Conservation (phyloP, 2,797 vertebrate species). For the Onychomys leucogaster region DNA sequence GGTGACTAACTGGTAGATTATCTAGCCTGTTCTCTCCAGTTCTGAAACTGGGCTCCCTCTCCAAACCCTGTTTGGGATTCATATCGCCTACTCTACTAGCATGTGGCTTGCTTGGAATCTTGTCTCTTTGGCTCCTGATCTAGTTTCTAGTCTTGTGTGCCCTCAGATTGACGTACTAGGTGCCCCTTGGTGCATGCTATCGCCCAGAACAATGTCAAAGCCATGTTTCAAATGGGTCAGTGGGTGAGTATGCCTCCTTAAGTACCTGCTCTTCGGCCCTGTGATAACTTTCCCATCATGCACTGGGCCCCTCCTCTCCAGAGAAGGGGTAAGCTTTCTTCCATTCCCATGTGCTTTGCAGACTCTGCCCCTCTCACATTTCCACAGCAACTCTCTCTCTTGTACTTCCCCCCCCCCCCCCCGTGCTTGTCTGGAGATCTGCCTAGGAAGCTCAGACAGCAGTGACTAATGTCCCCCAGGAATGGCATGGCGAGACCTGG, state of each 20-base stretch:
- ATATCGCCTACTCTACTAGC: neutral
- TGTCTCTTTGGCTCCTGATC: neutral
- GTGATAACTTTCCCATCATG: constrained; percentile 87
- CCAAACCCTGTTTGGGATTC: neutral
- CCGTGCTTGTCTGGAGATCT: constrained; percentile 86
- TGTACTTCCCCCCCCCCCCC: constrained; percentile 79
- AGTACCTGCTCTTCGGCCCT: constrained; percentile 80
- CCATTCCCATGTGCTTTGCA: constrained; percentile 86
- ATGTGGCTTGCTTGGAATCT: neutral
- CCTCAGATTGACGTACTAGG: neutral
- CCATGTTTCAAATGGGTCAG: constrained; percentile 76
- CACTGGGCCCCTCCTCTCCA: constrained; percentile 82
- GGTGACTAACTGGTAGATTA: neutral
- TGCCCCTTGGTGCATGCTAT: neutral
- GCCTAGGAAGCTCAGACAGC: constrained; percentile 88
- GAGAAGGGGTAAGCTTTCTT: constrained; percentile 85
- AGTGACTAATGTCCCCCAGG: constrained; percentile 79
- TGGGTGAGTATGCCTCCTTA: constrained; percentile 77
- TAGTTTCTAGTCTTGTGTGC: neutral
- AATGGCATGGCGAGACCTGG: constrained; percentile 30
- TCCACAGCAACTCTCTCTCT: constrained; percentile 86
- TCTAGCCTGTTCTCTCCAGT: neutral
- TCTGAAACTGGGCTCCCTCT: neutral
- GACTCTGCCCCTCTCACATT: constrained; percentile 86
- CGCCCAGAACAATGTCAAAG: neutral